A percentile compares a stretch with the other conserved stretches of the same genome.
These are phyloP conservation scores for Drosophila ercepeae DNA, from an alignment of 1,140 invertebrate species.

Conservation along the genomic window DNA sequence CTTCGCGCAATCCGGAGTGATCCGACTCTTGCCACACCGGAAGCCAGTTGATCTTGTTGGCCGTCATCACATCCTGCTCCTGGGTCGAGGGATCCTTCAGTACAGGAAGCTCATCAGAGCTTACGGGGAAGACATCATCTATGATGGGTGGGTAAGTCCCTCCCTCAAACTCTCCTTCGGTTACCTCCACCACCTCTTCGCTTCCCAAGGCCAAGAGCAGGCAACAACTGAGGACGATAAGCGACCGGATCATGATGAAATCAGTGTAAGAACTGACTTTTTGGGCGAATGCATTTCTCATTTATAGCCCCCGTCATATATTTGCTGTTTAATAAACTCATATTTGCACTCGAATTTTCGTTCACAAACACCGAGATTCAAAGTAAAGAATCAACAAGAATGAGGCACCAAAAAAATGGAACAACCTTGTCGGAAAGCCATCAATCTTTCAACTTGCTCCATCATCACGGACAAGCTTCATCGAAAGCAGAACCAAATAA, in stretches of 20 bases:
- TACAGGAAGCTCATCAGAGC: not conserved
- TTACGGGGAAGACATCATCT: slow-evolving; percentile 19
- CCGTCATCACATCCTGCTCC: slow-evolving; percentile 12
- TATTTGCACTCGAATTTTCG: slow-evolving; percentile 41
- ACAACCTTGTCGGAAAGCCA: slow-evolving; percentile 43
- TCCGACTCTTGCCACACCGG: slow-evolving; percentile 17
- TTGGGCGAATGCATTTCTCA: slow-evolving; percentile 7
- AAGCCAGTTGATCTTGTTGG: slow-evolving; percentile 54
- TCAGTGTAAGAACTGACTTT: slow-evolving; percentile 27
- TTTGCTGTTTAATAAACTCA: slow-evolving; percentile 36
- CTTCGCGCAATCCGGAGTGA: not conserved
- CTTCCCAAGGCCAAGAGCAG: slow-evolving; percentile 33
- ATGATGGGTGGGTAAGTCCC: not conserved
- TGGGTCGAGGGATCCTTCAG: slow-evolving; percentile 7
- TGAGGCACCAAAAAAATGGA: slow-evolving; percentile 34
- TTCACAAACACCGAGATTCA: slow-evolving; percentile 29
- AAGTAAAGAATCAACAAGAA: slow-evolving; percentile 36
- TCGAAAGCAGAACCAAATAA: slow-evolving; percentile 14
- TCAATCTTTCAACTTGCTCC: slow-evolving; percentile 46
- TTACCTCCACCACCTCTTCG: slow-evolving; percentile 1
- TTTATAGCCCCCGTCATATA: slow-evolving; percentile 54
- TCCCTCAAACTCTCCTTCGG: slow-evolving; percentile 27
- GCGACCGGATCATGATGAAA: slow-evolving; percentile 46
- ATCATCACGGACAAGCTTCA: slow-evolving; percentile 27
- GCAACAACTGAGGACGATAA: slow-evolving; percentile 27